phyloP scores from a whole-genome alignment of 1,140 invertebrate genomes.

The Palaemon carinicauda region DNA sequence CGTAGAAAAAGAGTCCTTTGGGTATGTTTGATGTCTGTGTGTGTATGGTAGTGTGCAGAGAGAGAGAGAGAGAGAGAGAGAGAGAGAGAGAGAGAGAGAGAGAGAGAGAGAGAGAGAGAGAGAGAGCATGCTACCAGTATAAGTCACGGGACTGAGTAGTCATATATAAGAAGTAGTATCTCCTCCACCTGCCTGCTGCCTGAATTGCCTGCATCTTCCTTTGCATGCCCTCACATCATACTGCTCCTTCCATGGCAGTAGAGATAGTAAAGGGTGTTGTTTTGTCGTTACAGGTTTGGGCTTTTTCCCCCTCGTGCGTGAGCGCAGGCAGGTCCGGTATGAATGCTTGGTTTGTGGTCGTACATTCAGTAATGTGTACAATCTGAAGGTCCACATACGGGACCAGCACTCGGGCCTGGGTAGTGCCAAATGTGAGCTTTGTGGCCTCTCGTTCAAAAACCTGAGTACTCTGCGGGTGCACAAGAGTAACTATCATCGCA shows the following conservation, averaged over 20 bases:
- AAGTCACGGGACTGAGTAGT: constrained; percentile 50
- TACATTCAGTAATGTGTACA: constrained; percentile 56
- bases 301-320: constrained; percentile 52
- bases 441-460: constrained; percentile 59
- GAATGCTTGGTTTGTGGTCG: constrained; percentile 53
- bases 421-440: constrained; percentile 52
- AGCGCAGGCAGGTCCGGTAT: constrained; percentile 54
- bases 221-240: constrained; percentile 45
- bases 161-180: neutral
- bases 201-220: constrained; percentile 51
- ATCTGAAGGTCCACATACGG: constrained; percentile 50
- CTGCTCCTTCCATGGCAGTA: constrained; percentile 40
- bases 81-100: neutral
- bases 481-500: constrained; percentile 58
- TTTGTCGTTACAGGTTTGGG: constrained; percentile 55
- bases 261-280: constrained; percentile 57
- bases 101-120: neutral
- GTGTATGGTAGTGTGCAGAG: neutral
- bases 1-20: constrained; percentile 20
- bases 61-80: neutral
- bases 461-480: constrained; percentile 57
- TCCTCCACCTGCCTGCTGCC: constrained; percentile 42
- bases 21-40: too few relatives aligned
- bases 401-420: constrained; percentile 53
- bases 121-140: constrained; percentile 36